Percentiles rank a stretch among this genome's conserved stretches.
Evolutionary conservation across 2,797 vertebrate genomes (phyloP).

Genomic region (Rhincodon typus): DNA sequence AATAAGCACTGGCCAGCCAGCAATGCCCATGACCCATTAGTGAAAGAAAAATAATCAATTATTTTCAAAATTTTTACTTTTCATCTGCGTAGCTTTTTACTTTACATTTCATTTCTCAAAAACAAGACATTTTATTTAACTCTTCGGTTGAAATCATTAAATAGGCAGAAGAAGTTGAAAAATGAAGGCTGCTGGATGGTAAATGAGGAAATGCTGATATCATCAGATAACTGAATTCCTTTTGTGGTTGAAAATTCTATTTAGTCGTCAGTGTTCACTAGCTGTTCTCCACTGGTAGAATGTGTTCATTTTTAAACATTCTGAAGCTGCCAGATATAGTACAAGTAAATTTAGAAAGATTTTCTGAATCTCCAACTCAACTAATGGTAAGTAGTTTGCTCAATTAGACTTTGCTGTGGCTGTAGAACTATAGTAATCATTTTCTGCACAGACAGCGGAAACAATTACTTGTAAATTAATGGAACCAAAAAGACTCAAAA

Average conservation of each 20-base stretch:
- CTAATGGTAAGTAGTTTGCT: not conserved
- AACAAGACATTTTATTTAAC: not conserved
- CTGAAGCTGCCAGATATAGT: not conserved
- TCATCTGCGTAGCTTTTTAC: not conserved
- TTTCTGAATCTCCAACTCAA: not conserved
- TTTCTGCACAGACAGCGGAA: not conserved
- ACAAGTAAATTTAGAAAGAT: not conserved
- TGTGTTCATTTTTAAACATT: too few relatives aligned
- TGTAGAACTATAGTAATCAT: not conserved
- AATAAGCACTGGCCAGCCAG: too few relatives aligned
- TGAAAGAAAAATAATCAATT: not conserved
- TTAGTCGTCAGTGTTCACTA: not conserved
- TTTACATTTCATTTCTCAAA: not conserved
- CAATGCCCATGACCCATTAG: too few relatives aligned
- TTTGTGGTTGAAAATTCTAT: constrained; percentile 11
- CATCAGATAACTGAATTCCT: not conserved
- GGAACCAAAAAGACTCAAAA: not conserved
- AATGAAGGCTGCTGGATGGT: not conserved
- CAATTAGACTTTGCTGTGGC: not conserved
- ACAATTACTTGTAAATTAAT: not conserved
- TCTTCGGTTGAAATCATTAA: not conserved
- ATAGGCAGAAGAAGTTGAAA: not conserved
- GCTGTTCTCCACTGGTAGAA: not conserved
- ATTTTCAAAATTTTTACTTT: not conserved
- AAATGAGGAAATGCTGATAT: constrained; percentile 18